Base-by-base conservation (phyloP, 2,797 vertebrate species). In the Amblyraja radiata region DNA sequence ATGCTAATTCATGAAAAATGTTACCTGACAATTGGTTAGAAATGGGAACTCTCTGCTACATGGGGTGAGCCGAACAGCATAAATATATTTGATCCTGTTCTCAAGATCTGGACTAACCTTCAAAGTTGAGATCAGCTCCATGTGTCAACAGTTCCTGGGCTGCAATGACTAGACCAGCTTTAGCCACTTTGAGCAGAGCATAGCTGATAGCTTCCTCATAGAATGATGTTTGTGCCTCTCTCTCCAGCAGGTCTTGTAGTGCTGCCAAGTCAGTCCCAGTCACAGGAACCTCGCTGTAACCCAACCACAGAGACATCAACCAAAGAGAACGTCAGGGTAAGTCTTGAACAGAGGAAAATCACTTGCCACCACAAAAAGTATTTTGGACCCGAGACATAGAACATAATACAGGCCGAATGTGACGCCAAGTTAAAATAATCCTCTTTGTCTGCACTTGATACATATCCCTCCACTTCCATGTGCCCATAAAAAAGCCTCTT, bases 121-220 rank as follows among this genome's bases (percentile, higher is more conserved):
- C 98, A 95, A 99, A 99, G 96, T 97, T 96, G 71, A 99, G 95
- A 94, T 97, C 97, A 54, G 98, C 98, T 10, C 98, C 98, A 0
- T 97, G 96, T 76, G 94, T 96, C 63, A 99, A 96, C 5, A 99
- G 97, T 79, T 97, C 95, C 93, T 97, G 95, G 0, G 97, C 98
- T 0, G 97, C 97, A 0, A 93, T 81, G 0, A 97, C 93, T 0
- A 97, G 95, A 1, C 98, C 98, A n/a, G 96, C 95, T 95, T 99
- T 97, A 0, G 98, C 96, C 94, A 99, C 96, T 95, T 98, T 98
- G 93, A 98, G 96, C 95, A 99, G 95, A 4, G 97, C 96, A 1
- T 97, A 99, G 96, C 98, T 98, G 94, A 99, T 97, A 0, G 97
- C 98, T 94, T 98, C 97, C 74, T 95, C 93, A 94, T 98, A 99